Base-by-base conservation (phyloP, 2,797 vertebrate genomes). In the Malurus leucopterus region DNA sequence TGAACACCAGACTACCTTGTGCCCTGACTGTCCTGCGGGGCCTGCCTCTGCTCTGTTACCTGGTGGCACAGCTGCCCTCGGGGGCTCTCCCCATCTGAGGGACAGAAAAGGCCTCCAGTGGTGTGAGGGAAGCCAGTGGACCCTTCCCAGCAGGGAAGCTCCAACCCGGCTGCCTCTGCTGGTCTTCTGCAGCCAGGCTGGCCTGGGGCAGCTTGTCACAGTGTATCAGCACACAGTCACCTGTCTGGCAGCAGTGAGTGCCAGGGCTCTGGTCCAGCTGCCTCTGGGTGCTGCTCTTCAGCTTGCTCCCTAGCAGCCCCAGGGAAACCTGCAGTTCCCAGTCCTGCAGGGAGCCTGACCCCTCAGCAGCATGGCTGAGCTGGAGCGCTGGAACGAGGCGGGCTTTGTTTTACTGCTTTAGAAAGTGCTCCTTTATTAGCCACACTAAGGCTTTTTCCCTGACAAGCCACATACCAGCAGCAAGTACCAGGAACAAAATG, bases 391-490 rank as follows among this genome's bases (percentile, higher is more conserved):
- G 34, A 74, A 71, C 0, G 11, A 72, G 53, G 40, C 2, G 0
- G 32, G 46, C 46, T 43, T 61, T 82, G 59, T 84, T 84, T 59
- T 13, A 51, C 32, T 55, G 62, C 82, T 76, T 83, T 63, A 62
- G 65, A 68, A 88, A 93, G 68, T 17, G 18, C 54, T 79, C 75
- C 84, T 88, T 91, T 77, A 77, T 84, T 75, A 88, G 41, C 63
- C 75, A 63, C 68, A 8, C 46, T 67, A 63, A 69, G 62, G 77
- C 73, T 91, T 79, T 90, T 89, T 79, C 82, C 92, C 92, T 86
- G 88, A 91, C 82, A 89, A 93, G n/a, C 85, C 92, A 78, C 92
- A 93, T 81, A 77, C 75, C 86, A 74, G 84, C 84, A 43, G 73
- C 81, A 76, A 94, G 90, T 34, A 72, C 69, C 70, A 64, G 89